Evolutionary conservation across 2,888 invertebrate species (phyloP), one percentile per base, ranked within the genome.

Genomic region (Aricia artaxerxes): DNA sequence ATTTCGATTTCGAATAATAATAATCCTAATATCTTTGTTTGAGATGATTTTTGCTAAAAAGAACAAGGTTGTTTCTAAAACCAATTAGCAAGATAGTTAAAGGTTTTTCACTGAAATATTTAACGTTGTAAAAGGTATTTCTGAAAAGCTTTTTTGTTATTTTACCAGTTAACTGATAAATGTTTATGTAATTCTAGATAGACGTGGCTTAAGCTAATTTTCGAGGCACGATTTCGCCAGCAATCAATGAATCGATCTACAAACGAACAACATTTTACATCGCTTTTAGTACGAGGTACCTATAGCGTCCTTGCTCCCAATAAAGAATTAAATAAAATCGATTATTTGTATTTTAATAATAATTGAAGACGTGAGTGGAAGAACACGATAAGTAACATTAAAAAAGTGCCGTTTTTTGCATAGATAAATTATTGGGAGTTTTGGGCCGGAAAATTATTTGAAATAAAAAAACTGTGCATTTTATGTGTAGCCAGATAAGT

Each of bases 211-310:
- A 84, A 87, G 85, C 83, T 86, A 88, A 78, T 78, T 79, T 69
- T 81, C 82, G 81, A 85, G 85, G 89, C 93, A 93, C 93, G 93
- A 93, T 92, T 93, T 92, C 93, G 92, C 90, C 90, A 80, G 89
- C 89, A 89, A 93, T 93, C 93, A 89, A 90, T 90, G 88, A 88
- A 90, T 85, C 88, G 89, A 92, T 92, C 91, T 85, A 83, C 80
- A 83, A 85, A 83, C 82, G 81, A 80, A 84, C 87, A 92, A 92
- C 92, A 92, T 69, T 69, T 69, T 35, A 38, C 35, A 92, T 92
- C 89, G 87, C 82, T 83, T 78, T 82, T 61, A 76, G 76, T 73
- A 77, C 77, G 76, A 77, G 75, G 31, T 73, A 57, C 57, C 16
- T 4, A 76, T 60, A 78, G 75, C 80, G 80, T 81, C 82, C 82